Evolutionary conservation across 2,113 vertebrate species (phyloP).

Genomic region (Syngnathus typhle): DNA sequence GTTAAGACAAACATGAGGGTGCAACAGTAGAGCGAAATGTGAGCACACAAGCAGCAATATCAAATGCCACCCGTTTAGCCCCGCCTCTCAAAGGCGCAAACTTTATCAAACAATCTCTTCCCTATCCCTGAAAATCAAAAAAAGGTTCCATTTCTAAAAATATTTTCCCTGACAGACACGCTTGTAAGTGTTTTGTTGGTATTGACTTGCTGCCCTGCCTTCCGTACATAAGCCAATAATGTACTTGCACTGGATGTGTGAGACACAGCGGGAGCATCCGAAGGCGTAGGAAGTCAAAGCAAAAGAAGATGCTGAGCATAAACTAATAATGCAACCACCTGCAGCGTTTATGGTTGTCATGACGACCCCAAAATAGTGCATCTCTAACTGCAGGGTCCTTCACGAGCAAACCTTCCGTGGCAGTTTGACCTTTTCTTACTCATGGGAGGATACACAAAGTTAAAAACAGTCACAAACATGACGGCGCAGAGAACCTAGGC

Average conservation of each 20-base stretch:
- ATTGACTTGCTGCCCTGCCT: constrained; percentile 18
- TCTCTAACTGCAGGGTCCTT: constrained; percentile 29
- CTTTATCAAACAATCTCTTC: neutral
- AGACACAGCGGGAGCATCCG: constrained; percentile 43
- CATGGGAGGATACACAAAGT: constrained; percentile 9
- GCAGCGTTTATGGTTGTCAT: constrained; percentile 53
- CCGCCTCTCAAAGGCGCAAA: no score
- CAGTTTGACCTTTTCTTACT: constrained; percentile 23
- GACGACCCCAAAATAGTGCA: constrained; percentile 46
- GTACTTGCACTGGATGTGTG: constrained; percentile 23
- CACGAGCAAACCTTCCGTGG: constrained; percentile 17
- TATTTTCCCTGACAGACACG: neutral
- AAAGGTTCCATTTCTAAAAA: neutral
- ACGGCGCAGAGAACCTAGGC: neutral
- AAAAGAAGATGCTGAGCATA: constrained; percentile 27
- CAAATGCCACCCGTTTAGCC: no score
- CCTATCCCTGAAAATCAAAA: neutral
- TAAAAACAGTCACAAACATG: constrained; percentile 16
- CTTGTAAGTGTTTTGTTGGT: neutral
- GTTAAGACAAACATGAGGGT: no score
- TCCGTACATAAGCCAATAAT: constrained; percentile 15
- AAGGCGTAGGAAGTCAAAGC: constrained; percentile 45
- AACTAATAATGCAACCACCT: constrained; percentile 52
- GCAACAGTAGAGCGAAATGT: no score
- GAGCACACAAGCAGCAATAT: no score